Evolutionary conservation across 1,140 invertebrate species (phyloP).

Genomic region (Riptortus pedestris): DNA sequence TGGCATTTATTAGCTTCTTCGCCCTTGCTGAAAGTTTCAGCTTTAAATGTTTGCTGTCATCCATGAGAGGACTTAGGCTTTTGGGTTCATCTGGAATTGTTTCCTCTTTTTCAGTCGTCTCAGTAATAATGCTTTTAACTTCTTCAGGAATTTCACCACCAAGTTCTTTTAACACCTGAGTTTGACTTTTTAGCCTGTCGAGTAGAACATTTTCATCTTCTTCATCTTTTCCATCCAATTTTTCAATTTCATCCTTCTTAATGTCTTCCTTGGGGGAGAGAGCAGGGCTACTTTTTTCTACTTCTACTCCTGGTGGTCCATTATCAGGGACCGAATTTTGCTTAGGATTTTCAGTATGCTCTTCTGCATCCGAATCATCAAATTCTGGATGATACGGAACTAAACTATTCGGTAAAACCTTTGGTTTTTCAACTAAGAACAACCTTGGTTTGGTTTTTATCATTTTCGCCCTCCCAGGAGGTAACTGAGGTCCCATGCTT

Average conservation of each 20-base stretch:
- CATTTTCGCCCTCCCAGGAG: neutral
- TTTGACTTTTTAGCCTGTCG: slow-evolving; percentile 37
- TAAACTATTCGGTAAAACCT: neutral
- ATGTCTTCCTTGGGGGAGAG: neutral
- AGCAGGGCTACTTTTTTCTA: neutral
- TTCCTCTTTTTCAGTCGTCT: slow-evolving; percentile 5
- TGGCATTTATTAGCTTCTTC: slow-evolving; percentile 30
- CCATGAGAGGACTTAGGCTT: neutral
- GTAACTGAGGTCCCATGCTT: slow-evolving; percentile 11
- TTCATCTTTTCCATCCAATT: slow-evolving; percentile 32
- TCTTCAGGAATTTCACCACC: slow-evolving; percentile 36
- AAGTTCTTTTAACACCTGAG: slow-evolving; percentile 38
- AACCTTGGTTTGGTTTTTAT: neutral
- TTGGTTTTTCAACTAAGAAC: neutral
- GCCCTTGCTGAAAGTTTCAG: slow-evolving; percentile 31
- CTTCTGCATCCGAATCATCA: slow-evolving; percentile 26
- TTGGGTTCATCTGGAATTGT: slow-evolving; percentile 34
- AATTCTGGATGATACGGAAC: slow-evolving; percentile 14
- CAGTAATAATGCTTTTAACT: slow-evolving; percentile 31
- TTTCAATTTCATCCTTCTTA: slow-evolving; percentile 3
- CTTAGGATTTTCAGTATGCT: slow-evolving; percentile 19
- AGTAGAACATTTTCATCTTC: slow-evolving; percentile 38
- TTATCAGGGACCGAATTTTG: slow-evolving; percentile 1
- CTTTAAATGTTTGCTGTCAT: slow-evolving; percentile 23
- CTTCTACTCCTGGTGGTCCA: slow-evolving; percentile 18